Conservation (phyloP, 2,113 vertebrate species). For the Nothobranchius furzeri region DNA sequence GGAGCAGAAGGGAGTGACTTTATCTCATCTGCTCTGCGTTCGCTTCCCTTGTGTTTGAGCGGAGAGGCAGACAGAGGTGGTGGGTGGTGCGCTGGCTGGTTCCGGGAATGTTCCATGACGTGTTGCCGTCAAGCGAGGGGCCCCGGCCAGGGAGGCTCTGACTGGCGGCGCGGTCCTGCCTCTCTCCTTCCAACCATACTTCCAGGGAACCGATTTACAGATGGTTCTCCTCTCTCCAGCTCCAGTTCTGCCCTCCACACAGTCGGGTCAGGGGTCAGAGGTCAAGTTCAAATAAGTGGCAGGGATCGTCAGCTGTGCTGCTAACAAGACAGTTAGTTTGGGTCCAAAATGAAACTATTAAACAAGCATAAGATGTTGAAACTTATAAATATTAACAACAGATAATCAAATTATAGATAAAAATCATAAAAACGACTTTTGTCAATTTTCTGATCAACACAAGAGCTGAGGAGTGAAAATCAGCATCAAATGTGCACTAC, state of each 20-base stretch:
- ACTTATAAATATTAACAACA: too few species aligned
- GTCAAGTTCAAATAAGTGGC: conserved; percentile 27
- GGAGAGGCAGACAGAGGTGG: conserved; percentile 49
- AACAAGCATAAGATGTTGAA: too few species aligned
- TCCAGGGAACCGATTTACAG: not conserved
- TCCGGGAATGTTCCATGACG: conserved; percentile 81
- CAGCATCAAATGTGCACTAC: too few species aligned
- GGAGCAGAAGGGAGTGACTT: conserved; percentile 41
- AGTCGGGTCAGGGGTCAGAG: conserved; percentile 39
- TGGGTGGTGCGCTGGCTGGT: conserved; percentile 76
- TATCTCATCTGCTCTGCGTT: conserved; percentile 54
- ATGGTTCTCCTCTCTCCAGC: too few species aligned
- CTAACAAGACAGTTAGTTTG: too few species aligned
- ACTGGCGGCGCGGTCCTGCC: conserved; percentile 40
- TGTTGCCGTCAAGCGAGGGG: conserved; percentile 70
- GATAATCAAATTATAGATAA: too few species aligned
- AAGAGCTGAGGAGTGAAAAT: too few species aligned
- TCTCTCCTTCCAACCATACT: not conserved
- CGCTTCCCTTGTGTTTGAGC: conserved; percentile 23
- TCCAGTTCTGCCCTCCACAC: not conserved
- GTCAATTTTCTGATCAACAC: too few species aligned
- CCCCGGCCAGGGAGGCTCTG: conserved; percentile 52
- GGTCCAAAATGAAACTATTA: too few species aligned
- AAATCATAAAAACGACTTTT: too few species aligned
- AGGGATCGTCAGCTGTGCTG: not conserved